Evolutionary conservation across 2,113 vertebrate genomes (phyloP).

Genomic region (Helogale parvula): DNA sequence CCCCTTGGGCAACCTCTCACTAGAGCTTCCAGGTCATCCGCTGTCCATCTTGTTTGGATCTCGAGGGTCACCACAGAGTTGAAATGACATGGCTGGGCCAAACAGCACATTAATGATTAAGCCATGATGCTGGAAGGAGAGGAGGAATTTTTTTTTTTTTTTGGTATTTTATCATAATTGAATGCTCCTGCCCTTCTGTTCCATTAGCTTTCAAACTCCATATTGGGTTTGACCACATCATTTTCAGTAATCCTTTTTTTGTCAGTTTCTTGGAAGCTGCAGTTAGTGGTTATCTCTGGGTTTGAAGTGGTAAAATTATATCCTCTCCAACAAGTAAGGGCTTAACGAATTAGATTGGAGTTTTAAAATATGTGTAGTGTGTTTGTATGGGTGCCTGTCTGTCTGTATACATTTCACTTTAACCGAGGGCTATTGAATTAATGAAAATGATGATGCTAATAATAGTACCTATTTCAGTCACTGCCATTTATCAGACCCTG

Average conservation of each 20-base stretch:
- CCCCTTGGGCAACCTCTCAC: neutral
- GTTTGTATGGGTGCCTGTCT: neutral
- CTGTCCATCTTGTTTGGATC: neutral
- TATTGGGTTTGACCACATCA: neutral
- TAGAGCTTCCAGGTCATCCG: neutral
- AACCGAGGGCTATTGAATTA: neutral
- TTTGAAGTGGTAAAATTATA: constrained; percentile 28
- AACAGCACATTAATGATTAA: neutral
- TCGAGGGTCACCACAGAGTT: neutral
- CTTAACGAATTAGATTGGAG: constrained; percentile 1
- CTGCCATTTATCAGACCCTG: neutral
- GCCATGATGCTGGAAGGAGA: neutral
- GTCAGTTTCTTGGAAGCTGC: constrained; percentile 31
- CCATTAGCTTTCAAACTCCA: neutral
- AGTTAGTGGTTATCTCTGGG: neutral
- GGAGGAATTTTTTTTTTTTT: neutral
- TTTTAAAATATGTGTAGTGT: neutral
- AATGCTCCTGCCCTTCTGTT: neutral
- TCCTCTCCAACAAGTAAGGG: neutral
- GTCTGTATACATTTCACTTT: neutral
- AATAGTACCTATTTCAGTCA: neutral
- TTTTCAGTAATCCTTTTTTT: constrained; percentile 44
- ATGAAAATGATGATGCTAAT: neutral
- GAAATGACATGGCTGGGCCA: neutral
- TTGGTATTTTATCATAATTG: neutral